Conservation (phyloP, 2,797 vertebrate species). For the Eleutherodactylus coqui region DNA sequence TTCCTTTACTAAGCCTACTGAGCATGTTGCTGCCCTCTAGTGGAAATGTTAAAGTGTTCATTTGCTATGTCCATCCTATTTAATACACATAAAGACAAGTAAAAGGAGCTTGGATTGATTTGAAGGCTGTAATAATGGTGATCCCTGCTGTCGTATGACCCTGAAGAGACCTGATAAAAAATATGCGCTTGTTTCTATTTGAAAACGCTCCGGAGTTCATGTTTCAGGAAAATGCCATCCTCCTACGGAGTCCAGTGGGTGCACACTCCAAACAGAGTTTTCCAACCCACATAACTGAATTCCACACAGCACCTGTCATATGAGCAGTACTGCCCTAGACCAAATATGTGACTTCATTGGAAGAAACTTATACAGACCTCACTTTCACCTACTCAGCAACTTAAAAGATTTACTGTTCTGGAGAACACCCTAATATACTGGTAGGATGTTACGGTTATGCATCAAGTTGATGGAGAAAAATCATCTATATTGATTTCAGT, state of each 20-base stretch:
- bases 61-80: neutral
- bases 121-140: neutral
- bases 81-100: neutral
- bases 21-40: constrained; percentile 3
- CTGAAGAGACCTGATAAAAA: constrained; percentile 8
- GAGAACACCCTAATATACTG: constrained; percentile 13
- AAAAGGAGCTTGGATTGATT: neutral
- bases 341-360: constrained; percentile 31
- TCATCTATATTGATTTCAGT: neutral
- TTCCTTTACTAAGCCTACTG: neutral
- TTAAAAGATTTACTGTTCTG: constrained; percentile 55
- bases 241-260: constrained; percentile 50
- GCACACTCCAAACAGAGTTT: constrained; percentile 62
- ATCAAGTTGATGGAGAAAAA: neutral
- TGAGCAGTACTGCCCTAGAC: constrained; percentile 16
- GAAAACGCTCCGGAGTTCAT: constrained; percentile 27
- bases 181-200: constrained; percentile 59
- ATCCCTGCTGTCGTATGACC: neutral
- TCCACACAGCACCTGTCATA: constrained; percentile 63
- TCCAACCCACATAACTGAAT: constrained; percentile 64
- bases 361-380: constrained; percentile 3
- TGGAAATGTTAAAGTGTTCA: neutral
- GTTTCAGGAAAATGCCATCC: constrained; percentile 63
- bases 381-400: constrained; percentile 48
- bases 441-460: too few relatives aligned